A percentile compares a stretch with the other conserved stretches of the same genome.
Conservation (phyloP, 2,797 vertebrate species). For the Galagoides demidoff region DNA sequence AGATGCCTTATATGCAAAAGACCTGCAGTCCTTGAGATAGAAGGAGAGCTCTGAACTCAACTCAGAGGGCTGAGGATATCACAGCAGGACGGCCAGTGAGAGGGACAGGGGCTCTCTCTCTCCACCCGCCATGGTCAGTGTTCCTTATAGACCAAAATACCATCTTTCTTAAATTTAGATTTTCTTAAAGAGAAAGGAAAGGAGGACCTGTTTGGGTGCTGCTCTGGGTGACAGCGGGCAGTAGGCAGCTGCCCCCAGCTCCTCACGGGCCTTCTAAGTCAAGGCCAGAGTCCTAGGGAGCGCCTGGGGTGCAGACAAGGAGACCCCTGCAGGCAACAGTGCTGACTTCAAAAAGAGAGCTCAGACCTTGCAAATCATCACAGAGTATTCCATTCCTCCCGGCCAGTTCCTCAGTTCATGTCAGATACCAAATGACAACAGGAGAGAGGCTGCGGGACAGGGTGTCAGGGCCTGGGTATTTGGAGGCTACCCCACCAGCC, state of each 20-base stretch:
- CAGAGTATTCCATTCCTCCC: accelerated
- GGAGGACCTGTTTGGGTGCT: background rate
- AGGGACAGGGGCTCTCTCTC: background rate
- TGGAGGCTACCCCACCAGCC: background rate
- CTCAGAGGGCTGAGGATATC: background rate
- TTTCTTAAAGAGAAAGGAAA: background rate
- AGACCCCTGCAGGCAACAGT: background rate
- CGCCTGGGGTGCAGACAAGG: background rate
- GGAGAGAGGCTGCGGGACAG: accelerated
- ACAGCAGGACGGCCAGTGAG: background rate
- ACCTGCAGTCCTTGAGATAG: accelerated
- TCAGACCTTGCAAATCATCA: background rate
- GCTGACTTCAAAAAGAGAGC: background rate
- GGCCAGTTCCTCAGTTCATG: background rate
- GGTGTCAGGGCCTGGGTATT: background rate
- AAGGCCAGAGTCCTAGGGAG: background rate
- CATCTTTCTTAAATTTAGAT: background rate
- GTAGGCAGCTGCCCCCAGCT: background rate
- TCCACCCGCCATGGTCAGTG: too few species aligned
- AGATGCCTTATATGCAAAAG: background rate
- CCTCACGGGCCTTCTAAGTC: background rate
- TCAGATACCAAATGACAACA: accelerated
- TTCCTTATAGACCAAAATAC: background rate
- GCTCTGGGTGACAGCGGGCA: background rate
- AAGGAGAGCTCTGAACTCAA: background rate